Conservation (phyloP, 2,888 invertebrate genomes). For the Dione vanillae region DNA sequence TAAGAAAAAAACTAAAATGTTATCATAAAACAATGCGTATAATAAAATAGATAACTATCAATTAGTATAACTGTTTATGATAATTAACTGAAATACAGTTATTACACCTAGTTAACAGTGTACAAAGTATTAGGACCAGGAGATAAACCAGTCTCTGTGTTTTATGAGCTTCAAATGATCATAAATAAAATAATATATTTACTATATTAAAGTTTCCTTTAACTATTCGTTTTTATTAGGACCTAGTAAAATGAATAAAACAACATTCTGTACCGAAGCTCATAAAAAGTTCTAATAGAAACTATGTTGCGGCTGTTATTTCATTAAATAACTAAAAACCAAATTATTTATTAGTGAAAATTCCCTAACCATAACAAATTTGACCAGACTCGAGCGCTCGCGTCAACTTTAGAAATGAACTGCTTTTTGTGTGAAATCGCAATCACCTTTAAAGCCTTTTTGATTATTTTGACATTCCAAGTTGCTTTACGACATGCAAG, state of each 20-base stretch:
- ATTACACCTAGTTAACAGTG: background rate
- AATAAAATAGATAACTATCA: background rate
- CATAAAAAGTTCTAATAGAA: background rate
- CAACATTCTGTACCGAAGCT: background rate
- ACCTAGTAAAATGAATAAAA: background rate
- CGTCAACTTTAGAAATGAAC: constrained; percentile 14
- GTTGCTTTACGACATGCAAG: constrained; percentile 24
- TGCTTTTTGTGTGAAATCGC: constrained; percentile 19
- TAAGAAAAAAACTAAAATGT: too few species aligned
- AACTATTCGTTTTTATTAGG: background rate
- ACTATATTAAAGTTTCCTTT: background rate
- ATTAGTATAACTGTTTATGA: background rate
- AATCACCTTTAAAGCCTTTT: constrained; percentile 3
- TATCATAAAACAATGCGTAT: too few species aligned
- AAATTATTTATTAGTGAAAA: constrained; percentile 8
- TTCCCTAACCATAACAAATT: background rate
- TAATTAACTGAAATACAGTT: background rate
- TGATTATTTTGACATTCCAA: constrained; percentile 29
- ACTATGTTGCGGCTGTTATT: background rate
- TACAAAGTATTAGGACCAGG: background rate
- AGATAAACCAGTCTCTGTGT: constrained; percentile 2
- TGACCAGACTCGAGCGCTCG: background rate
- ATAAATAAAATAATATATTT: background rate
- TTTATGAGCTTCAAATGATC: constrained; percentile 1
- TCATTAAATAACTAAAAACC: background rate